Conservation (phyloP, 1,140 invertebrate species). For the Euura lappo region DNA sequence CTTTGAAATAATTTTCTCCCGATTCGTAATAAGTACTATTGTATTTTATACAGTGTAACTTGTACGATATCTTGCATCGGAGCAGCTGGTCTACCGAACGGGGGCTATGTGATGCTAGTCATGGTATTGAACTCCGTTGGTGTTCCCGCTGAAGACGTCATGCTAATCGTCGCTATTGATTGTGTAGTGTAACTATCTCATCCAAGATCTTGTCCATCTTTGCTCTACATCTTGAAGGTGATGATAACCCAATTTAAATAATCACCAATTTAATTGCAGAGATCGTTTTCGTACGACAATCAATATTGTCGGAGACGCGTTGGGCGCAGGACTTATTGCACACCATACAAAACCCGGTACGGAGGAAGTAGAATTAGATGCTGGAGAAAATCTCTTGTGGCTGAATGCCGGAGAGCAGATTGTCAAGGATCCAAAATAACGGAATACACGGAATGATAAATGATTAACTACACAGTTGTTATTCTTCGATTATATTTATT, state of each 20-base stretch:
- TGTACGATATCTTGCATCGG: constrained; percentile 80
- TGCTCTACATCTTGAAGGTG: background rate
- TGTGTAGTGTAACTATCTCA: constrained; percentile 73
- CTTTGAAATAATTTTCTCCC: too few species aligned
- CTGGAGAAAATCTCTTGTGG: background rate
- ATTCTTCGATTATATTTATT: too few species aligned
- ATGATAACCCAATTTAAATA: background rate
- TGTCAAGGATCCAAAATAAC: background rate
- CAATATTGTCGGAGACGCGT: constrained; percentile 79
- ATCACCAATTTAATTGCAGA: constrained; percentile 26
- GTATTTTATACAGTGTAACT: constrained; percentile 65
- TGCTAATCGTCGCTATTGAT: constrained; percentile 77
- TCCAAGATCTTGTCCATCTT: background rate
- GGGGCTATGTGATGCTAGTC: constrained; percentile 76
- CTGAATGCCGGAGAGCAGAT: background rate
- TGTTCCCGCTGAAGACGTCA: constrained; percentile 74
- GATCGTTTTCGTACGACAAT: constrained; percentile 74
- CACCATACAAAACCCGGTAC: constrained; percentile 43
- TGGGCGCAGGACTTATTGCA: constrained; percentile 79
- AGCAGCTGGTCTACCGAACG: constrained; percentile 80
- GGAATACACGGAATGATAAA: too few species aligned
- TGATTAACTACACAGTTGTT: too few species aligned
- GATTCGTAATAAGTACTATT: background rate
- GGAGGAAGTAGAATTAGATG: background rate
- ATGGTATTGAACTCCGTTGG: constrained; percentile 78